A percentile compares a stretch with the other conserved stretches of the same genome.
Conservation (phyloP, 2,113 vertebrate genomes). For the Amblyopsis rosae region DNA sequence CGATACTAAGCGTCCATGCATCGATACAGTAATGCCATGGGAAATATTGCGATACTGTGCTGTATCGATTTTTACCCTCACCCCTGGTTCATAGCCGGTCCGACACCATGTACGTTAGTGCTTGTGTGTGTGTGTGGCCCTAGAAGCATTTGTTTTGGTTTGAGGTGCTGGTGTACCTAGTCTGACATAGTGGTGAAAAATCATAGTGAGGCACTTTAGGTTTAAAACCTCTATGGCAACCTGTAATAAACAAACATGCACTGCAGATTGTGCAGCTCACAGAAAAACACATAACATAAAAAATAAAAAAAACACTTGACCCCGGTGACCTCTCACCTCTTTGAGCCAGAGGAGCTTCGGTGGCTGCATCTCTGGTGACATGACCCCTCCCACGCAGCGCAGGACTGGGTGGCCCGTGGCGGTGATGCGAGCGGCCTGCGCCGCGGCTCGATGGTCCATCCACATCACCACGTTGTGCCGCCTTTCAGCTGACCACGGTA, state of each 20-base stretch:
- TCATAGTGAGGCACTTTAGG: background rate
- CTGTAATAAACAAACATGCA: background rate
- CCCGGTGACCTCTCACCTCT: constrained; percentile 83
- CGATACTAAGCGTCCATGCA: too few species aligned
- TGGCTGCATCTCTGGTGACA: constrained; percentile 98
- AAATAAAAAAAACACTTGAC: constrained; percentile 8
- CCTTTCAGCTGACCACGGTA: constrained; percentile 69
- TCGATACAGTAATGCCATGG: too few species aligned
- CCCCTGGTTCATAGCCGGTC: too few species aligned
- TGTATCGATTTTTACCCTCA: too few species aligned
- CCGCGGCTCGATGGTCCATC: constrained; percentile 92
- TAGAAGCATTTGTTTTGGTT: too few species aligned
- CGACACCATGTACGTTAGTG: too few species aligned
- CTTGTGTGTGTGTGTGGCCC: too few species aligned
- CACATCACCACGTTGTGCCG: constrained; percentile 92
- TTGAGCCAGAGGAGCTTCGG: constrained; percentile 97
- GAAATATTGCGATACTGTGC: too few species aligned
- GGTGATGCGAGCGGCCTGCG: constrained; percentile 87
- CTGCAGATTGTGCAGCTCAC: background rate
- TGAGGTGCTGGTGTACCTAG: too few species aligned
- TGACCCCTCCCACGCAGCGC: constrained; percentile 84
- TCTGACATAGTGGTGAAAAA: too few species aligned
- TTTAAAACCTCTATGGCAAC: background rate
- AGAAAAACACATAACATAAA: background rate
- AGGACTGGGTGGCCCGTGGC: constrained; percentile 80